Percentiles rank a stretch among this genome's conserved stretches.
Evolutionary conservation across 1,140 invertebrate species (phyloP).

Genomic region (Drosophila santomea): DNA sequence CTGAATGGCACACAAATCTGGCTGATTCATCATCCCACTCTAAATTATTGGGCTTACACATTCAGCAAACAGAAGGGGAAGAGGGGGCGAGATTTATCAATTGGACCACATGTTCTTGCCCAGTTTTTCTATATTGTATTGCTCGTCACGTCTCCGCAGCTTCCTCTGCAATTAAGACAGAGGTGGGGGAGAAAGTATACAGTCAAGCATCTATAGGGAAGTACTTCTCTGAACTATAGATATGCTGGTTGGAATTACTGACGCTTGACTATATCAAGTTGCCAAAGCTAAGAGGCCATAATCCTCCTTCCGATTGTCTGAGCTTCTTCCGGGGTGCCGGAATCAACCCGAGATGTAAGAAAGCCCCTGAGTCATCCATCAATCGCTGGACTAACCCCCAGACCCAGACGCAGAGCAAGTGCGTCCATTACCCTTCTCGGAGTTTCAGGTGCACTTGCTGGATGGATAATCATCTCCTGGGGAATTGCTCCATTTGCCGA

Average conservation of each 20-base stretch:
- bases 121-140: conserved; percentile 34
- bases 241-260: neutral
- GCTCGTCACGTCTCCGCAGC: conserved; percentile 58
- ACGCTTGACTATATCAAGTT: conserved; percentile 16
- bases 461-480: conserved; percentile 53
- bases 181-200: neutral
- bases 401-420: conserved; percentile 1
- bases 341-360: conserved; percentile 7
- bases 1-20: conserved; percentile 23
- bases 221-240: neutral
- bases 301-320: conserved; percentile 46
- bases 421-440: conserved; percentile 2
- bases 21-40: conserved; percentile 19
- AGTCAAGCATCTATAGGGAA: conserved; percentile 1
- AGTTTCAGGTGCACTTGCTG: conserved; percentile 55
- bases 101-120: conserved; percentile 42
- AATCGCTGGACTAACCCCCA: conserved; percentile 39
- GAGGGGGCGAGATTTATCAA: conserved; percentile 17
- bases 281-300: conserved; percentile 14
- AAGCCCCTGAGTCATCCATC: conserved; percentile 55
- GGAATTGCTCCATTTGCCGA: conserved; percentile 71
- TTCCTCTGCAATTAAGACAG: conserved; percentile 65
- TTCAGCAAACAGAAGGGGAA: conserved; percentile 31
- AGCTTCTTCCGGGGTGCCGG: conserved; percentile 44
- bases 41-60: conserved; percentile 29